Percentiles rank a stretch among this genome's conserved stretches.
Conservation (phyloP, 2,888 invertebrate genomes). For the Oscheius sp. region DNA sequence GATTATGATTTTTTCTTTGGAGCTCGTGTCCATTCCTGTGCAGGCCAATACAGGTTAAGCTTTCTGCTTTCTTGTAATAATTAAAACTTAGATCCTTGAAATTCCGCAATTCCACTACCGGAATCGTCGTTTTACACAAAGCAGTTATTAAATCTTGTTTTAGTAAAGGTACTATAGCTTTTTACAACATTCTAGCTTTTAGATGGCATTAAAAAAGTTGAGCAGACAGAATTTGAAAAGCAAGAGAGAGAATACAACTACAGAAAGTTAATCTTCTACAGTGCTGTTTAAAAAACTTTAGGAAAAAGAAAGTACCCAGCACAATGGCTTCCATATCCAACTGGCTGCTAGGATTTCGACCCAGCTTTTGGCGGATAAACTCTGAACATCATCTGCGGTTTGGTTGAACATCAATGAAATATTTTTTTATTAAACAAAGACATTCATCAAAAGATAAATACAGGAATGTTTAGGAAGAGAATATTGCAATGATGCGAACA, state of each 20-base stretch:
- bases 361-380: constrained; percentile 41
- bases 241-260: constrained; percentile 33
- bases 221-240: constrained; percentile 38
- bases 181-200: not conserved
- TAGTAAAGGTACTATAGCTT: constrained; percentile 25
- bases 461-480: constrained; percentile 20
- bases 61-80: not conserved
- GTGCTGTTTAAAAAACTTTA: not conserved
- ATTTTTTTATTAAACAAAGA: not conserved
- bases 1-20: constrained; percentile 25
- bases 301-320: not conserved
- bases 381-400: constrained; percentile 47
- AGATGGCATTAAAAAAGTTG: constrained; percentile 25
- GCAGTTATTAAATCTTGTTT: constrained; percentile 39
- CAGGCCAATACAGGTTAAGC: constrained; percentile 19
- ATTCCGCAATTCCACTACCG: constrained; percentile 39
- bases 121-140: constrained; percentile 42
- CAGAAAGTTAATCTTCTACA: constrained; percentile 13
- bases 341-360: constrained; percentile 38
- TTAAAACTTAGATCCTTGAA: constrained; percentile 39
- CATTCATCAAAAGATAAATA: constrained; percentile 19
- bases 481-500: not conserved
- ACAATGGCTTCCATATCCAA: constrained; percentile 19
- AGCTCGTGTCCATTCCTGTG: constrained; percentile 5
- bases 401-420: constrained; percentile 30